Conservation (phyloP, 2,113 vertebrate species). For the Hassar affinis region DNA sequence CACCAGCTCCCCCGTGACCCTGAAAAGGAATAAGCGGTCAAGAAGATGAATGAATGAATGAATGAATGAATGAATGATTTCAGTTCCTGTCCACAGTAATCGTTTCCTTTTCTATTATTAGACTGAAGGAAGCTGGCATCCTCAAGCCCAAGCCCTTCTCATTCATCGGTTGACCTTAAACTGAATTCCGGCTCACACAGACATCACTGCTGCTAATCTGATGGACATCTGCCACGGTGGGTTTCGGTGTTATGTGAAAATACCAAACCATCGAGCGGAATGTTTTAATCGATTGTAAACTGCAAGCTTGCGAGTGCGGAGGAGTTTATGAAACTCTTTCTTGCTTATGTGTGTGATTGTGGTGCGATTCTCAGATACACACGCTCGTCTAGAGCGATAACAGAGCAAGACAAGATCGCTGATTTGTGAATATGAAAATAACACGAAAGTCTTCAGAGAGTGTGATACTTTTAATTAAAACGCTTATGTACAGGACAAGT, state of each 20-base stretch:
- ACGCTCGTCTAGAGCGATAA: slow-evolving; percentile 1
- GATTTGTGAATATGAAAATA: not conserved
- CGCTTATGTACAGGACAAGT: not conserved
- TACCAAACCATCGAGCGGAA: not conserved
- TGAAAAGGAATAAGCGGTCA: too few species aligned
- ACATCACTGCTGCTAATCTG: not conserved
- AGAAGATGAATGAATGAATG: too few species aligned
- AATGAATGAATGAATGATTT: too few species aligned
- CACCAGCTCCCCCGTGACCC: too few species aligned
- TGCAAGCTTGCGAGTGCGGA: not conserved
- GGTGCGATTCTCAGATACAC: not conserved
- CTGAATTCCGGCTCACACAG: too few species aligned
- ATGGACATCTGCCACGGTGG: not conserved
- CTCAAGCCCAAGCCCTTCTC: too few species aligned
- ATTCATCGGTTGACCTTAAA: too few species aligned
- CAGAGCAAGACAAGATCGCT: not conserved
- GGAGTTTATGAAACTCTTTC: slow-evolving; percentile 12
- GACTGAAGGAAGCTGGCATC: too few species aligned
- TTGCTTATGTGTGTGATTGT: not conserved
- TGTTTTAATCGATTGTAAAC: not conserved
- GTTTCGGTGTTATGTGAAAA: not conserved
- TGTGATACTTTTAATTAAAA: not conserved
- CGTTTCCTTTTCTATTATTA: too few species aligned
- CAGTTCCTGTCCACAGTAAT: too few species aligned
- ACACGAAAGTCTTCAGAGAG: not conserved